phyloP scores from a whole-genome alignment of 2,113 vertebrate genomes.

The Centrocercus urophasianus region DNA sequence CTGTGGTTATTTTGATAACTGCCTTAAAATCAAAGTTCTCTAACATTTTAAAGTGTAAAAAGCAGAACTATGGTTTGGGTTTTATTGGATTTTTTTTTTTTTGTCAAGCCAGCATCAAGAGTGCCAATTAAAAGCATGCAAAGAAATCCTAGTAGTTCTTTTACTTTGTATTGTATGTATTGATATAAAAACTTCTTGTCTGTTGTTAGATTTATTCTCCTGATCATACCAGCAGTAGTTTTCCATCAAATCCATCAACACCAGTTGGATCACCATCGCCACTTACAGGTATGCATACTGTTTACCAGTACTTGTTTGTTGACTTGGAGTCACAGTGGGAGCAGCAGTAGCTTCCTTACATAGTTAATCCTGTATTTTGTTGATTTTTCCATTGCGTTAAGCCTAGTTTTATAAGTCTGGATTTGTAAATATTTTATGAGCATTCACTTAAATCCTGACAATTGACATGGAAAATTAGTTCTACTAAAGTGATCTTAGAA shows the following conservation, averaged over 20 bases:
- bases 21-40: conserved; percentile 62
- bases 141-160: conserved; percentile 51
- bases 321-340: not conserved
- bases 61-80: conserved; percentile 38
- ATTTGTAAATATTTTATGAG: not conserved
- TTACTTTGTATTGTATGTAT: not conserved
- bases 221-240: conserved; percentile 99
- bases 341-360: not conserved
- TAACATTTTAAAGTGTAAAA: conserved; percentile 66
- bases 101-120: conserved; percentile 46
- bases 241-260: conserved; percentile 97
- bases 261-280: conserved; percentile 97
- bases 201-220: conserved; percentile 96
- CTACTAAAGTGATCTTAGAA: not conserved
- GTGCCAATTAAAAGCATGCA: conserved; percentile 67
- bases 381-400: not conserved
- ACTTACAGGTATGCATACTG: conserved; percentile 85
- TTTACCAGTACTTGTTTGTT: not conserved
- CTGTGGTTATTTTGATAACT: conserved; percentile 43
- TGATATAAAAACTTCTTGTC: conserved; percentile 39
- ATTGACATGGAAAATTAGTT: not conserved
- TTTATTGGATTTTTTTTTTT: conserved; percentile 29
- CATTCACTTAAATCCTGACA: not conserved
- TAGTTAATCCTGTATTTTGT: not conserved
- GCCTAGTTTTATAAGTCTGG: not conserved